phyloP scores from a whole-genome alignment of 2,888 invertebrate genomes.

The Poecilus cupreus region DNA sequence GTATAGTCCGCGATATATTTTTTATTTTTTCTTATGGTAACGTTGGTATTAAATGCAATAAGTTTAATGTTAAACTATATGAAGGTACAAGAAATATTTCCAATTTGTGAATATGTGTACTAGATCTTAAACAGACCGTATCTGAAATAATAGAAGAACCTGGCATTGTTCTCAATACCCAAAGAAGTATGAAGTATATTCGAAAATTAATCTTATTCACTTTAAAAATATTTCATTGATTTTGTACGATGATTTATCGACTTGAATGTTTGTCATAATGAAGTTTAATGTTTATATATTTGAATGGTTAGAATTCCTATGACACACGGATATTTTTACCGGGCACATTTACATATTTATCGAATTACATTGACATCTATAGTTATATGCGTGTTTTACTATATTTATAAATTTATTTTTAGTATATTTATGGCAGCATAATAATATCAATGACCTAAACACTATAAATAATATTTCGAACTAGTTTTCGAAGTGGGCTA shows the following conservation, averaged over 20 bases:
- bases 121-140: conserved; percentile 20
- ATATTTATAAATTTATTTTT: conserved; percentile 26
- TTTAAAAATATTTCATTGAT: too few relatives aligned
- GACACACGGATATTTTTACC: conserved; percentile 9
- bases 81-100: conserved; percentile 11
- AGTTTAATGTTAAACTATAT: too few relatives aligned
- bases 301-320: background rate
- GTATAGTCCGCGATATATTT: too few relatives aligned
- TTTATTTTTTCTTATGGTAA: too few relatives aligned
- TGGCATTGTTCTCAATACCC: conserved; percentile 33
- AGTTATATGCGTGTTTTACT: conserved; percentile 17
- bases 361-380: conserved; percentile 20
- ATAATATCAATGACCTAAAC: conserved; percentile 40
- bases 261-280: background rate
- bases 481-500: background rate
- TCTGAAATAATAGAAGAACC: conserved; percentile 34
- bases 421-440: conserved; percentile 27
- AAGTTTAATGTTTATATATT: background rate
- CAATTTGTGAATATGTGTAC: conserved; percentile 19
- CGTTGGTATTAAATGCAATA: too few relatives aligned
- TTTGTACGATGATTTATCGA: background rate
- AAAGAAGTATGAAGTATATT: background rate
- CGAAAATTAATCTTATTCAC: too few relatives aligned
- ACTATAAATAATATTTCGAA: conserved; percentile 27
- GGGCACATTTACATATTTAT: conserved; percentile 9